These are phyloP conservation scores for Neoseiulus cucumeris DNA, from an alignment of 1,140 invertebrate genomes.

Conservation along the genomic window DNA sequence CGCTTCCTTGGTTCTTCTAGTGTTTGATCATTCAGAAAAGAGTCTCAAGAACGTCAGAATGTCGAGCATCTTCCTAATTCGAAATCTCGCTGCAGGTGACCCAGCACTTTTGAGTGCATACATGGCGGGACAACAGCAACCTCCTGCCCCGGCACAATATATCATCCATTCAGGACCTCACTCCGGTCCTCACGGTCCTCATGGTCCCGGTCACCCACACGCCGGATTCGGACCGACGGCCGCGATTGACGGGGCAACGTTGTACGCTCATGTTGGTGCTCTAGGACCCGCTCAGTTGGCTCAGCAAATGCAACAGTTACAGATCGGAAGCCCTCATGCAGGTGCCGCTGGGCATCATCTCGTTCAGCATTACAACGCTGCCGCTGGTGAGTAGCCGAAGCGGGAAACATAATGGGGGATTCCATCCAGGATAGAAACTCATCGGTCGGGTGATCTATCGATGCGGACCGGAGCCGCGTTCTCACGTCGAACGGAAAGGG, in stretches of 20 bases:
- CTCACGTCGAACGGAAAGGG: too few species aligned
- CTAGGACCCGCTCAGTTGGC: not conserved
- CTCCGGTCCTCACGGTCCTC: not conserved
- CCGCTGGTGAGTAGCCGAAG: slow-evolving; percentile 1
- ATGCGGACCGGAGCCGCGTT: too few species aligned
- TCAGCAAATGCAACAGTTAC: slow-evolving; percentile 6
- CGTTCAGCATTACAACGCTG: slow-evolving; percentile 10
- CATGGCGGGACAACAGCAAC: slow-evolving; percentile 3
- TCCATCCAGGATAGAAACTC: too few species aligned
- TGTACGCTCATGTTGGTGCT: slow-evolving; percentile 5
- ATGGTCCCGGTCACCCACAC: not conserved
- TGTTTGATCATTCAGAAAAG: too few species aligned
- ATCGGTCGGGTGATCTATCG: too few species aligned
- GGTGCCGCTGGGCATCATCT: not conserved
- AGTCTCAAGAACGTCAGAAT: too few species aligned
- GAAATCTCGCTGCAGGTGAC: not conserved
- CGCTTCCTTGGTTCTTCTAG: too few species aligned
- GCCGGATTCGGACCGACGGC: not conserved
- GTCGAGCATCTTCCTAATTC: too few species aligned
- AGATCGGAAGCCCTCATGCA: not conserved
- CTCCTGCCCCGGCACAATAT: not conserved
- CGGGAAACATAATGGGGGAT: too few species aligned
- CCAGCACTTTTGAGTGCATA: not conserved
- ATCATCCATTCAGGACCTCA: slow-evolving; percentile 8
- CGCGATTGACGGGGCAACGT: not conserved